phyloP scores from a whole-genome alignment of 2,797 vertebrate species.

The Pipistrellus nathusii region DNA sequence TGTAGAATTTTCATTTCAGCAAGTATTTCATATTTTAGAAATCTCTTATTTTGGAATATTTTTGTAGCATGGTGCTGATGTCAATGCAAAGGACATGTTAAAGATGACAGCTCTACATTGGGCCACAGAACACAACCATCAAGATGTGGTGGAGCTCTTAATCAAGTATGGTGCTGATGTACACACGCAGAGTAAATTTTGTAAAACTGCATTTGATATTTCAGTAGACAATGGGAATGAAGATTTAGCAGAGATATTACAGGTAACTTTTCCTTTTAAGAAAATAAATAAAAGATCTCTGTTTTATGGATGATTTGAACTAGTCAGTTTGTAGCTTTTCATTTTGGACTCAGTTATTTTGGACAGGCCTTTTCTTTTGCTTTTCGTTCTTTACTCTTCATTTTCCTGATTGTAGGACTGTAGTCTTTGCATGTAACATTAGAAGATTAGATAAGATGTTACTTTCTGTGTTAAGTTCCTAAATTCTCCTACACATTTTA shows the following conservation, averaged over 20 bases:
- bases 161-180: slow-evolving; percentile 93
- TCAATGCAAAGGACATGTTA: slow-evolving; percentile 94
- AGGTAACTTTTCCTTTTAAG: slow-evolving; percentile 87
- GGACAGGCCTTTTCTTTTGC: slow-evolving; percentile 9
- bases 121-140: slow-evolving; percentile 93
- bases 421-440: slow-evolving; percentile 33
- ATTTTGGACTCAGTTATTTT: slow-evolving; percentile 44
- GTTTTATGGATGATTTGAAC: slow-evolving; percentile 38
- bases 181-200: slow-evolving; percentile 94
- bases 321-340: slow-evolving; percentile 33
- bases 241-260: slow-evolving; percentile 92
- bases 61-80: slow-evolving; percentile 92
- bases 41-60: slow-evolving; percentile 68
- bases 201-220: slow-evolving; percentile 94
- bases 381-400: slow-evolving; percentile 52
- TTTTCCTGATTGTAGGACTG: slow-evolving; percentile 21
- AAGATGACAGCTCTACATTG: slow-evolving; percentile 95
- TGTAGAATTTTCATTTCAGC: slow-evolving; percentile 35
- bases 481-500: slow-evolving; percentile 34
- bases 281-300: slow-evolving; percentile 50
- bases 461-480: slow-evolving; percentile 50
- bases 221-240: slow-evolving; percentile 92
- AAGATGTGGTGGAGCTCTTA: slow-evolving; percentile 92
- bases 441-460: slow-evolving; percentile 46
- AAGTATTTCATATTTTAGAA: slow-evolving; percentile 35